Conservation (phyloP, 2,113 vertebrate species). For the Mungos mungo region DNA sequence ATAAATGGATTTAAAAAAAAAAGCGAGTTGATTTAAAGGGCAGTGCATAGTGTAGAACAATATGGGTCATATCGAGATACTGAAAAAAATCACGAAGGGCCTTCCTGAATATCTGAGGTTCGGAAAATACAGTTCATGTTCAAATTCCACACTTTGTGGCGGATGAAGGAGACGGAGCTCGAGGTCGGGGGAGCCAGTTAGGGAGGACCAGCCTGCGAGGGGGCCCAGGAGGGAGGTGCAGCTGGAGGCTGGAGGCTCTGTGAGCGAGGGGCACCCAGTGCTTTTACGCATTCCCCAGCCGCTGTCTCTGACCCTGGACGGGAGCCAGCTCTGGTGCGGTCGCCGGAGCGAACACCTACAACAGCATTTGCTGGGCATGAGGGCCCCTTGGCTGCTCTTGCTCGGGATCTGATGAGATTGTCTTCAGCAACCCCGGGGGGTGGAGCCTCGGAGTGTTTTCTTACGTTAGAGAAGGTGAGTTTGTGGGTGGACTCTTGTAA, state of each 20-base stretch:
- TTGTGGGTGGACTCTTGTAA: background rate
- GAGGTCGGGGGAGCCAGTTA: background rate
- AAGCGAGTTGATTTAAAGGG: background rate
- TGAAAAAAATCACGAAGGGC: background rate
- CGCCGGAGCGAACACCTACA: accelerated
- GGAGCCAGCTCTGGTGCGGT: accelerated
- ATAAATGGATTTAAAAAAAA: no score
- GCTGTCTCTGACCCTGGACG: no score
- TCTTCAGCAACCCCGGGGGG: background rate
- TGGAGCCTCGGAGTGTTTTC: background rate
- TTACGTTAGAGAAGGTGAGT: background rate
- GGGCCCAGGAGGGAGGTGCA: background rate
- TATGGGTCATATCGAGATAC: background rate
- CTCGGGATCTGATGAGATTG: background rate
- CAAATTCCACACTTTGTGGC: accelerated
- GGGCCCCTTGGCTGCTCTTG: background rate
- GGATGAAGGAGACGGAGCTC: background rate
- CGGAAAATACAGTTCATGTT: background rate
- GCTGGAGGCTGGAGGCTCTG: accelerated
- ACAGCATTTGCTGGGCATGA: background rate
- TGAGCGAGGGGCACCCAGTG: accelerated
- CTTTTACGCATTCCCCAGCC: accelerated
- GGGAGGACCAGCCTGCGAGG: background rate
- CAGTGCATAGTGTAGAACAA: background rate
- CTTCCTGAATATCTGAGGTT: background rate